Percentiles rank a stretch among this genome's conserved stretches.
Conservation (phyloP, 1,140 invertebrate genomes). For the Heliothis virescens region DNA sequence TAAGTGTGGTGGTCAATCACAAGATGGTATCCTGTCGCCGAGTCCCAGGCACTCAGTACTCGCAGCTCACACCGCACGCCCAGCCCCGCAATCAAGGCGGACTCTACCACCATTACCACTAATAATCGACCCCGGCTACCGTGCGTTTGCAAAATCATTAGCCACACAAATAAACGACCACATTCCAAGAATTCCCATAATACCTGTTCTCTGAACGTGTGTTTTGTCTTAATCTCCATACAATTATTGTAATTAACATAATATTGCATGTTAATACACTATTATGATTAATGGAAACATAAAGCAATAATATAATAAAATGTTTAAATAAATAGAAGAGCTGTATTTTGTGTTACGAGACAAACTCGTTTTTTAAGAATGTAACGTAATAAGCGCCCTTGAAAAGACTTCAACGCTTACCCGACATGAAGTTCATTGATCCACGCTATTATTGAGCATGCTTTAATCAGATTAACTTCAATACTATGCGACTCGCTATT, state of each 20-base stretch:
- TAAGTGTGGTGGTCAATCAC: conserved; percentile 35
- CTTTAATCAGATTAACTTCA: conserved; percentile 59
- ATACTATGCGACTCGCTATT: conserved; percentile 44
- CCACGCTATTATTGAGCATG: conserved; percentile 61
- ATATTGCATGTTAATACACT: neutral
- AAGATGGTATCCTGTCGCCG: conserved; percentile 36
- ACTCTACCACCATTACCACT: conserved; percentile 68
- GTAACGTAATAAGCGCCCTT: conserved; percentile 79
- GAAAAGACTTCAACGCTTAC: conserved; percentile 84
- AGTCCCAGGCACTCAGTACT: neutral
- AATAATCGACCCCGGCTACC: conserved; percentile 65
- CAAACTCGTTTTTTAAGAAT: conserved; percentile 65
- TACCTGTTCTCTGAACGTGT: conserved; percentile 14
- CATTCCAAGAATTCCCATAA: conserved; percentile 52
- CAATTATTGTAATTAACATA: conserved; percentile 35
- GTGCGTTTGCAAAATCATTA: conserved; percentile 71
- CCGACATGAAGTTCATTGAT: conserved; percentile 77
- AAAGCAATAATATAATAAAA: conserved; percentile 22
- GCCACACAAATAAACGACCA: conserved; percentile 57
- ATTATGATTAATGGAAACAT: conserved; percentile 37
- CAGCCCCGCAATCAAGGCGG: conserved; percentile 68
- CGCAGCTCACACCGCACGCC: conserved; percentile 30
- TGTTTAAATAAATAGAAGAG: conserved; percentile 14
- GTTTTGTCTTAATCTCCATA: conserved; percentile 23
- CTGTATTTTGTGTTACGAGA: conserved; percentile 37